Base-by-base conservation (phyloP, 2,888 invertebrate species). In the Epirrhoe tristata region DNA sequence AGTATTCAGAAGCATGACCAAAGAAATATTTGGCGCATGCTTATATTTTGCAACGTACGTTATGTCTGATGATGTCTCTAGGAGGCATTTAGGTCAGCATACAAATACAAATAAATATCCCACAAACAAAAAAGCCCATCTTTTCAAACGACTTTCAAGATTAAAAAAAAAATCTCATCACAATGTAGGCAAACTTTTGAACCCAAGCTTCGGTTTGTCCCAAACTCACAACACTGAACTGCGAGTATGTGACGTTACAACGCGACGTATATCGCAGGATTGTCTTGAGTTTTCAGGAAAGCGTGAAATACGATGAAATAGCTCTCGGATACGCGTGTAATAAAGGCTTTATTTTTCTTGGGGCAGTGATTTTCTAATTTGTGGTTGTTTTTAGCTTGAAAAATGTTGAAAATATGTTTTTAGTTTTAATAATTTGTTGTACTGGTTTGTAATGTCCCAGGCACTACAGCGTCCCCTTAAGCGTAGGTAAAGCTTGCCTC, bases 281-380 rank as follows among this genome's bases (percentile, higher is more conserved):
- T 60, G 65, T 60, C 60, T 66, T 16, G 56, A 56, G 57, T 57
- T 56, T 52, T 36, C 59, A 66, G 46, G 46, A 57, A 46, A 53
- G 60, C 65, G 56, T 66, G 65, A 66, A 66, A 60, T 60, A 60
- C 65, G 56, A 5, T 55, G 56, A 57, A 57, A 66, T 66, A 60
- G 52, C 56, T 52, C 36, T 46, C 36, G 39, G 17, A 57, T 55
- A 54, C 48, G 55, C 52, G 59, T 55, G 50, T 56, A 60, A 65
- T 65, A 65, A 55, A 2, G 60, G 52, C 50, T 31, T 55, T 54
- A 64, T 55, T 59, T 39, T 63, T 54, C 36, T 24, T n/a, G 8
- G 16, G 57, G 43, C 46, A 48, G 10, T 46, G 46, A 31, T 51
- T 56, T 46, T 63, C 12, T 43, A 43, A 3, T 43, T 43, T 43